phyloP scores from a whole-genome alignment of 2,888 invertebrate species.

The Mechanitis messenoides region DNA sequence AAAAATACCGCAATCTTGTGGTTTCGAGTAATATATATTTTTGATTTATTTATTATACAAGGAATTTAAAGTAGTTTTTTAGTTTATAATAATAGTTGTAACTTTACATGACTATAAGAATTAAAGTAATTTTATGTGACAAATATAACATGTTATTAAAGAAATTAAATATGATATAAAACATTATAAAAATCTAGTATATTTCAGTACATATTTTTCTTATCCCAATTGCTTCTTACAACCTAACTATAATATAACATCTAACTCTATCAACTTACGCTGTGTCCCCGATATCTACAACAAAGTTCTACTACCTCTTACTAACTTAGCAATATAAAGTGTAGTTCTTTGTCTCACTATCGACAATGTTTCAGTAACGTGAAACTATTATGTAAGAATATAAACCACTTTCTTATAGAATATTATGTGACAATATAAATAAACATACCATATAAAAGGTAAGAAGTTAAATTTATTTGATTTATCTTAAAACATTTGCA shows the following conservation, averaged over 20 bases:
- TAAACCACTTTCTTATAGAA: background rate
- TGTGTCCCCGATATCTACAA: constrained; percentile 1
- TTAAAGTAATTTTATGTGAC: background rate
- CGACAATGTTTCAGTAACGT: constrained; percentile 6
- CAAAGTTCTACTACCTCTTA: constrained; percentile 2
- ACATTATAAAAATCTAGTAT: too few species aligned
- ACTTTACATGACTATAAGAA: too few species aligned
- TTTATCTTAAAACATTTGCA: background rate
- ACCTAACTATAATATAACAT: background rate
- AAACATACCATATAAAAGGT: background rate
- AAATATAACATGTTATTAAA: background rate
- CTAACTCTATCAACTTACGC: background rate
- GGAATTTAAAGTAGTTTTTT: too few species aligned
- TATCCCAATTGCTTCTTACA: background rate
- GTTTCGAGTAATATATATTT: background rate
- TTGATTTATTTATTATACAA: background rate
- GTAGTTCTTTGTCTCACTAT: constrained; percentile 6
- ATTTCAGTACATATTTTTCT: background rate
- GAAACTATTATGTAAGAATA: constrained; percentile 2
- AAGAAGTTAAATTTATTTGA: background rate
- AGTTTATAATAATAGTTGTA: too few species aligned
- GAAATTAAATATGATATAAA: too few species aligned
- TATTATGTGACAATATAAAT: background rate
- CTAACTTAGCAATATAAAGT: constrained; percentile 6
- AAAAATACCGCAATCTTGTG: background rate